Evolutionary conservation across 1,140 invertebrate genomes (phyloP).

Genomic region (Musca vetustissima): DNA sequence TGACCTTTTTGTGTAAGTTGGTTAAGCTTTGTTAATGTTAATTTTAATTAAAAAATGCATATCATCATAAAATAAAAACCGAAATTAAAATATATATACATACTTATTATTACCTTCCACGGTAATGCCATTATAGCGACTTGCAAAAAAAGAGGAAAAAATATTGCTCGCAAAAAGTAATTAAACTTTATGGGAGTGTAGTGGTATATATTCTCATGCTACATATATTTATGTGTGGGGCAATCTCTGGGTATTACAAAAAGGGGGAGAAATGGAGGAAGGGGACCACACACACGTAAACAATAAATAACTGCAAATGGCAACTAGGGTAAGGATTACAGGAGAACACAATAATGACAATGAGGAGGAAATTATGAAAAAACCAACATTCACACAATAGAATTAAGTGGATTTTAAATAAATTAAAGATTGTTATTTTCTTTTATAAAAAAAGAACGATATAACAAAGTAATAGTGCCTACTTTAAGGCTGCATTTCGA

Average conservation of each 20-base stretch:
- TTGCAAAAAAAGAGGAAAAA: too few species aligned
- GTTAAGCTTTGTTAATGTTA: conserved; percentile 10
- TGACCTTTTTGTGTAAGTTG: background rate
- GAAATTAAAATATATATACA: too few species aligned
- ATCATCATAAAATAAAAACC: conserved; percentile 1
- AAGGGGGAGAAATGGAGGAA: too few species aligned
- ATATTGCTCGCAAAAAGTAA: conserved; percentile 3
- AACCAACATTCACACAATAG: too few species aligned
- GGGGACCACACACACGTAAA: background rate
- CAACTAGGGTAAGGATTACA: background rate
- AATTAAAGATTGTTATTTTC: too few species aligned
- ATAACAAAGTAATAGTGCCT: too few species aligned
- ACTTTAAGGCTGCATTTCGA: too few species aligned
- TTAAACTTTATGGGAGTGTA: background rate
- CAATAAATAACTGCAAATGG: conserved; percentile 5
- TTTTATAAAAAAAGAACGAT: too few species aligned
- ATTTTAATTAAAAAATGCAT: conserved; percentile 17
- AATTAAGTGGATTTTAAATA: too few species aligned
- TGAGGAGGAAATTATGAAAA: background rate
- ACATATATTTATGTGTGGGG: too few species aligned
- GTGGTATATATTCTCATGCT: too few species aligned
- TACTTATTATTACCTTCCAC: background rate
- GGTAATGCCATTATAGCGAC: background rate
- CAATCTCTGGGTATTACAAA: too few species aligned
- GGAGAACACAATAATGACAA: background rate